Evolutionary conservation across 2,113 vertebrate species (phyloP), one percentile per base, ranked within the genome.

Genomic region (Pachyramphus minor): DNA sequence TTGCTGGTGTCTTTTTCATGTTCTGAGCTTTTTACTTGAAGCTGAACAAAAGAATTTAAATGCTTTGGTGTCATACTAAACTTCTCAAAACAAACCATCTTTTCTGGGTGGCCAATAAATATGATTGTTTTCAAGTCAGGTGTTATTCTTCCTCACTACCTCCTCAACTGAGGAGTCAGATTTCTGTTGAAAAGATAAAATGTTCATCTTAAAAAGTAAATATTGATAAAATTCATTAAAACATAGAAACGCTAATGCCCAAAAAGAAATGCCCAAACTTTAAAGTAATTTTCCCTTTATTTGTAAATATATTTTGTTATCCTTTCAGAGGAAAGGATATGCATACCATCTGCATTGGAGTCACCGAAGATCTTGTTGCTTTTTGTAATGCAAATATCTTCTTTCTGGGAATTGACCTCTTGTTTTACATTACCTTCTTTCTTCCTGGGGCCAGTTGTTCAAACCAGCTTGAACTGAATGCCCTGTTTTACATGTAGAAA

Each of bases 321-420:
- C 21, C 33, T 89, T 95, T 93, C 20, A 27, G 56, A 55, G 42
- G 21, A 85, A 72, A 69, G 37, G 39, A 19, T 64, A 68, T 60
- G 62, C 41, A 33, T 79, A 12, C 31, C 21, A 14, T 39, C 8
- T 68, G 30, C n/a, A 13, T 18, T 86, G 50, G 37, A 89, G 27
- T 85, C 71, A 63, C 25, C 1, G 5, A 75, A 92, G 39, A 59
- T 73, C 9, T 52, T 28, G 4, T 79, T 89, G 42, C 16, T 77
- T 95, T 89, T 90, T 94, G 63, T 86, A 71, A 80, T 93, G 87
- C 60, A 95, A 93, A 74, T 84, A 47, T 18, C 50, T 72, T 85
- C 58, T 92, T 87, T 90, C 74, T 62, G 55, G 30, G 71, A 86
- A 47, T 7, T 62, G 50, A 27, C n/a, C 75, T 82, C 58, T 75